Base-by-base conservation (phyloP, 92 coral and sea anemone species). In the Parazoanthus darwini region DNA sequence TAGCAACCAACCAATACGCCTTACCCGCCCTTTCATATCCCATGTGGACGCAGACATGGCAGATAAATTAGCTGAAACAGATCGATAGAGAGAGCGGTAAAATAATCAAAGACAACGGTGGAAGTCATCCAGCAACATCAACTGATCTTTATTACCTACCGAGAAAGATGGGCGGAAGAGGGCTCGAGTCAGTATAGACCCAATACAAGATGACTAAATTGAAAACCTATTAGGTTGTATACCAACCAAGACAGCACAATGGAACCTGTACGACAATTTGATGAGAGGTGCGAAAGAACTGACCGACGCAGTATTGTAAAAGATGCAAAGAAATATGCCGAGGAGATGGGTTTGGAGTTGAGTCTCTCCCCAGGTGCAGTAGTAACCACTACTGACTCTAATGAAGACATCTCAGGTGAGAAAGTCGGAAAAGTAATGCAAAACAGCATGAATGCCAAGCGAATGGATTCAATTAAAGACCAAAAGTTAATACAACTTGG, bases 1-100 rank as follows among this genome's bases (percentile, higher is more conserved):
- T 36, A 75, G 79, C 79, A 75, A 75, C 79, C 50, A 75, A 75
- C 79, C 79, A 75, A 75, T 75, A 75, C 79, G 79, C 79, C 79
- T 75, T 75, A 75, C 79, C 79, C 26, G 79, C 79, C 79, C 79
- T 75, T 75, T 75, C 79, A 75, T 75, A 75, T 37, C 79, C 56
- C 56, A 50, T 50, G 56, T 50, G 56, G 56, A 50, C 56, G 56
- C 56, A 50, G 56, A 50, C 56, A 50, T 70, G 75, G 75, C 75
- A 70, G 75, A 70, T 70, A 70, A 70, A 70, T 23, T 8, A 25
- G 75, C 75, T 70, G 75, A 70, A 70, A 70, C 75, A 70, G 75
- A 70, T 70, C 75, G 75, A 70, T 70, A 70, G 75, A 50, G 56
- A 50, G 9, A 50, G 56, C 56, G 56, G 56, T 50, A 50, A 50